A percentile compares a stretch with the other conserved stretches of the same genome.
phyloP scores from a whole-genome alignment of 2,113 vertebrate species.

The Sander vitreus region DNA sequence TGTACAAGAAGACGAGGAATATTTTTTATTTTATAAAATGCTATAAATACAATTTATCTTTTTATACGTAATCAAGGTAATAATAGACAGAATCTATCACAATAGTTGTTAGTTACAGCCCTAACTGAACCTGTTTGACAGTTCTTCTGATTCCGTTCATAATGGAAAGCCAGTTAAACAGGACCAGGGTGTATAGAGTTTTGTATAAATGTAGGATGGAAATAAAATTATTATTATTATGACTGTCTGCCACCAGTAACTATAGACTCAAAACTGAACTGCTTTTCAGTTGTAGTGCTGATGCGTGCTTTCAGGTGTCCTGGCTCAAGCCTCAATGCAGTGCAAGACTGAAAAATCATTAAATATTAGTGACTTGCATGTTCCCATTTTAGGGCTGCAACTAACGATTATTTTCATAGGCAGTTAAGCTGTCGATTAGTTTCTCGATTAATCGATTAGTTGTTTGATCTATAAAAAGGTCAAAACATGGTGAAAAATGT shows the following conservation, averaged over 20 bases:
- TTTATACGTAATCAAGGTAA: too few relatives aligned
- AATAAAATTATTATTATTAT: neutral
- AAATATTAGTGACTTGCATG: neutral
- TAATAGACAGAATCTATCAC: too few relatives aligned
- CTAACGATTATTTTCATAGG: too few relatives aligned
- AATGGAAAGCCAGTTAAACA: constrained; percentile 18
- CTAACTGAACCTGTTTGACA: constrained; percentile 18
- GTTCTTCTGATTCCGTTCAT: constrained; percentile 1
- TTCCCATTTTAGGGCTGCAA: too few relatives aligned
- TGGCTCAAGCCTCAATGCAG: neutral
- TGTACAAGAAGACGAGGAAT: too few relatives aligned
- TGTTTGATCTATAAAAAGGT: too few relatives aligned
- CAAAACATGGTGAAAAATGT: too few relatives aligned
- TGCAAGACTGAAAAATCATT: neutral
- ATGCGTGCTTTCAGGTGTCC: neutral
- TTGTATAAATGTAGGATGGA: neutral
- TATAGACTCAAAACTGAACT: neutral
- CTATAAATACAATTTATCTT: too few relatives aligned
- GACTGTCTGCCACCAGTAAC: neutral
- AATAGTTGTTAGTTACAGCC: too few relatives aligned
- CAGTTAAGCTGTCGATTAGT: too few relatives aligned
- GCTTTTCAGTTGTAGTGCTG: neutral
- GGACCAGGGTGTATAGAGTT: neutral
- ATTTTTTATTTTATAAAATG: too few relatives aligned
- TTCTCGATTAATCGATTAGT: too few relatives aligned